Percentiles rank a stretch among this genome's conserved stretches.
Conservation (phyloP, 1,140 invertebrate species). For the Magallana angulata region DNA sequence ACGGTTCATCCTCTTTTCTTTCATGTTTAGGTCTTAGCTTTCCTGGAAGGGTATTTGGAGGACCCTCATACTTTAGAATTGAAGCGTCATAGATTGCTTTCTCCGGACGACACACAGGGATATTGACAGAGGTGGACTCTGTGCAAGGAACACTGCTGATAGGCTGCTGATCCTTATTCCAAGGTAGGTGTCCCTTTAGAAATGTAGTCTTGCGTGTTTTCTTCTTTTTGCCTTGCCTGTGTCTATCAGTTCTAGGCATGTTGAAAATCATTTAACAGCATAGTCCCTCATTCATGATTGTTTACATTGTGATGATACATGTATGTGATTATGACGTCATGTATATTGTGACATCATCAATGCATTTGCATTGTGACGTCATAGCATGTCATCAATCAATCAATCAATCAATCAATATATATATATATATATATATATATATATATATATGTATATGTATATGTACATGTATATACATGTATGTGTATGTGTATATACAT, state of each 20-base stretch:
- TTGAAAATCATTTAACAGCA: neutral
- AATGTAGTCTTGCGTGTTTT: neutral
- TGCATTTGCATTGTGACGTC: neutral
- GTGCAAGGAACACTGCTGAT: neutral
- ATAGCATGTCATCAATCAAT: neutral
- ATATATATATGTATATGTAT: too few relatives aligned
- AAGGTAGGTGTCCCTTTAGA: neutral
- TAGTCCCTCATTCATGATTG: neutral
- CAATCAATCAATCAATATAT: too few relatives aligned
- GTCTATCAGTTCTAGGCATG: neutral
- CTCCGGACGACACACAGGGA: neutral
- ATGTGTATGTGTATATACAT: too few relatives aligned
- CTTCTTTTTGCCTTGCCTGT: neutral
- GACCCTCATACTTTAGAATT: neutral
- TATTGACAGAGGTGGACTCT: neutral
- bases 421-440: too few relatives aligned
- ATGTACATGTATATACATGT: too few relatives aligned
- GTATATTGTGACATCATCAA: neutral
- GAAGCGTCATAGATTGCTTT: neutral
- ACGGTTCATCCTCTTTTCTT: neutral
- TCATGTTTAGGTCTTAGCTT: neutral
- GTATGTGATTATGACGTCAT: too few relatives aligned
- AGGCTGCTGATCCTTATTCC: neutral
- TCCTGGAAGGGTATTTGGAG: neutral
- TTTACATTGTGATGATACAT: neutral